A percentile compares a stretch with the other conserved stretches of the same genome.
Evolutionary conservation across 2,888 invertebrate genomes (phyloP).

Genomic region (Antheraea yamamai): DNA sequence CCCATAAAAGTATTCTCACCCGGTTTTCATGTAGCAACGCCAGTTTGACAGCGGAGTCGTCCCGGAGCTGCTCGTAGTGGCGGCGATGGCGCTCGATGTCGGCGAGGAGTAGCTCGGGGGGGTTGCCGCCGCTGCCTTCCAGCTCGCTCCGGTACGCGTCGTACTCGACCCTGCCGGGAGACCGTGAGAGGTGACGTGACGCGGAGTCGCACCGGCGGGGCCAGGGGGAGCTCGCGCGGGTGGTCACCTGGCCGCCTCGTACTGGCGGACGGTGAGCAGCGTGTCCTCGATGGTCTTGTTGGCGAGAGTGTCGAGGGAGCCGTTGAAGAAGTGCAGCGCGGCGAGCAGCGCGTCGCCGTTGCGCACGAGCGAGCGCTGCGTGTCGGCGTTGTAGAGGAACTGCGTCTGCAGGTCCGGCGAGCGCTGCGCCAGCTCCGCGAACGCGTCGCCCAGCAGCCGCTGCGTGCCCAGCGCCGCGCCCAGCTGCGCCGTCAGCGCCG

Average conservation of each 20-base stretch:
- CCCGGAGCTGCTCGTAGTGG: slow-evolving; percentile 95
- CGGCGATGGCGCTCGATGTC: slow-evolving; percentile 92
- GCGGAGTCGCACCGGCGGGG: too few relatives aligned
- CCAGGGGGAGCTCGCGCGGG: too few relatives aligned
- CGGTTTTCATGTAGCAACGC: slow-evolving; percentile 98
- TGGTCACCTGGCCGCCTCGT: slow-evolving; percentile 82
- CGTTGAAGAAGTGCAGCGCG: slow-evolving; percentile 97
- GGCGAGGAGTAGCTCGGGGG: slow-evolving; percentile 89
- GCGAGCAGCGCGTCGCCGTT: slow-evolving; percentile 96
- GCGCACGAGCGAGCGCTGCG: slow-evolving; percentile 93
- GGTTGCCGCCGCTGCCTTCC: slow-evolving; percentile 86
- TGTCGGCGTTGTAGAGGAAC: slow-evolving; percentile 97
- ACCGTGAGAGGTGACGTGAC: too few relatives aligned
- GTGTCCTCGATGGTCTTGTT: slow-evolving; percentile 99
- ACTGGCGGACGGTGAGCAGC: slow-evolving; percentile 84
- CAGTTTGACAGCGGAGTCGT: slow-evolving; percentile 97
- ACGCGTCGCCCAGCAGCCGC: slow-evolving; percentile 95
- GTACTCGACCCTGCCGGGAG: slow-evolving; percentile 92
- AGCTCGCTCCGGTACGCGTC: slow-evolving; percentile 98
- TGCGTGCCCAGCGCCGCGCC: slow-evolving; percentile 88
- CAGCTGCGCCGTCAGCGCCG: slow-evolving; percentile 91
- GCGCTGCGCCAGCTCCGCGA: slow-evolving; percentile 97
- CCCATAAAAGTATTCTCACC: too few relatives aligned
- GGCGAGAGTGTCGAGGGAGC: slow-evolving; percentile 96
- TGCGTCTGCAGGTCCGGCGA: slow-evolving; percentile 95